A percentile compares a stretch with the other conserved stretches of the same genome.
phyloP scores from a whole-genome alignment of 2,888 invertebrate genomes.

The Dorcus parallelipipedus region DNA sequence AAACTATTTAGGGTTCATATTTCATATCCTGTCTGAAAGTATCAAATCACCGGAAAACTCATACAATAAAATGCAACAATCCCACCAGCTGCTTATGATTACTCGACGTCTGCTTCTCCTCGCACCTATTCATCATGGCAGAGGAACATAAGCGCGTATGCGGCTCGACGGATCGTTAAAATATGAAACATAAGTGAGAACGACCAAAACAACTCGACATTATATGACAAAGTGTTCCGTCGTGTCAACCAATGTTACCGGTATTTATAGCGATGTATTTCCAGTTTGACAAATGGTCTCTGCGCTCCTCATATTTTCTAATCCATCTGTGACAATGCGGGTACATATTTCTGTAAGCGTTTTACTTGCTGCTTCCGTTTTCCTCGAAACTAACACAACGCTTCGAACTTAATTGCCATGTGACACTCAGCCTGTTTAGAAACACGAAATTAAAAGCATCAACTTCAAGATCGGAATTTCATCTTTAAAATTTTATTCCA shows the following conservation, averaged over 20 bases:
- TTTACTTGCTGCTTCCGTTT: too few species aligned
- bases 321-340: conserved; percentile 22
- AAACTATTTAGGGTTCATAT: conserved; percentile 1
- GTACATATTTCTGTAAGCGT: background rate
- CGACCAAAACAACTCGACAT: conserved; percentile 34
- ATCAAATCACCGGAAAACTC: conserved; percentile 19
- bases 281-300: conserved; percentile 24
- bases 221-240: conserved; percentile 14
- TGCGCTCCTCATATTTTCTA: conserved; percentile 14
- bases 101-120: conserved; percentile 8
- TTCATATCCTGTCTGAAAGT: conserved; percentile 12
- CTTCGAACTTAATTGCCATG: too few species aligned
- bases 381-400: too few species aligned
- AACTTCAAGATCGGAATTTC: too few species aligned
- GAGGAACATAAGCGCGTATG: conserved; percentile 5
- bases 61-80: conserved; percentile 18
- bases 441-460: too few species aligned
- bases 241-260: background rate
- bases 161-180: conserved; percentile 41
- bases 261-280: conserved; percentile 24
- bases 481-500: too few species aligned
- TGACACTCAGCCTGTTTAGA: too few species aligned
- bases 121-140: conserved; percentile 20
- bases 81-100: conserved; percentile 22
- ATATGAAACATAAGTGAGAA: conserved; percentile 44